Percentiles rank a stretch among this genome's conserved stretches.
These are phyloP conservation scores for Pteruthius melanotis DNA, from an alignment of 2,113 vertebrate genomes.

Conservation along the genomic window DNA sequence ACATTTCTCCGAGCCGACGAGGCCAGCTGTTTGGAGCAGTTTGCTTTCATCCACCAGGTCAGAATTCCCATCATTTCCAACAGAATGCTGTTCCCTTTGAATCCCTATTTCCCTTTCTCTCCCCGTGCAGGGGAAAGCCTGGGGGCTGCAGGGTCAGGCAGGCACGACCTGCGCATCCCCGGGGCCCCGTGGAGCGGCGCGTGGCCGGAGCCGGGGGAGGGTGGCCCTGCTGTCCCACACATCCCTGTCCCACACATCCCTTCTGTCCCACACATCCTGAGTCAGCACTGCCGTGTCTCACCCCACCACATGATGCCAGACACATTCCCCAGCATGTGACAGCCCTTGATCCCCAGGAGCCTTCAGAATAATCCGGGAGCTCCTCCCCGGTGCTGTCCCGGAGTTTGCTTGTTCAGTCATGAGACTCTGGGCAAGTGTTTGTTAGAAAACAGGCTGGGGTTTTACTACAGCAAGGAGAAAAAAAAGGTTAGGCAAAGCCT, in stretches of 20 bases:
- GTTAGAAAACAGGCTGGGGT: slow-evolving; percentile 22
- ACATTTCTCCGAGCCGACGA: neutral
- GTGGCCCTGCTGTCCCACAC: neutral
- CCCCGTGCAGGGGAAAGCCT: neutral
- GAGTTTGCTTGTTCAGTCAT: slow-evolving; percentile 5
- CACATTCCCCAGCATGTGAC: slow-evolving; percentile 35
- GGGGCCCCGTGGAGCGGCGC: neutral
- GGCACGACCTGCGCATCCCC: neutral
- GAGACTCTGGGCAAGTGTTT: slow-evolving; percentile 24
- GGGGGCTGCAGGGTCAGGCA: neutral
- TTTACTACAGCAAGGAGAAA: slow-evolving; percentile 16
- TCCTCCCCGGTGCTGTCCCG: slow-evolving; percentile 24
- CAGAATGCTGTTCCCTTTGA: fast-evolving
- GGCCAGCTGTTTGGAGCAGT: neutral
- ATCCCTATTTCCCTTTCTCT: neutral
- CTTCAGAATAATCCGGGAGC: neutral
- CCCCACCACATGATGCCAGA: neutral
- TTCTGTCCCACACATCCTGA: neutral
- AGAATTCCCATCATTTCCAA: neutral
- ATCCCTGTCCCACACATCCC: neutral
- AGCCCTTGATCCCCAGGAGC: neutral
- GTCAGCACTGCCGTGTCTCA: slow-evolving; percentile 39
- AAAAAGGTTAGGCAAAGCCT: neutral
- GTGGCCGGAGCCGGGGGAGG: neutral
- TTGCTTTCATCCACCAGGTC: neutral